Conservation (phyloP, 2,888 invertebrate genomes). For the Cephus sareptanus region DNA sequence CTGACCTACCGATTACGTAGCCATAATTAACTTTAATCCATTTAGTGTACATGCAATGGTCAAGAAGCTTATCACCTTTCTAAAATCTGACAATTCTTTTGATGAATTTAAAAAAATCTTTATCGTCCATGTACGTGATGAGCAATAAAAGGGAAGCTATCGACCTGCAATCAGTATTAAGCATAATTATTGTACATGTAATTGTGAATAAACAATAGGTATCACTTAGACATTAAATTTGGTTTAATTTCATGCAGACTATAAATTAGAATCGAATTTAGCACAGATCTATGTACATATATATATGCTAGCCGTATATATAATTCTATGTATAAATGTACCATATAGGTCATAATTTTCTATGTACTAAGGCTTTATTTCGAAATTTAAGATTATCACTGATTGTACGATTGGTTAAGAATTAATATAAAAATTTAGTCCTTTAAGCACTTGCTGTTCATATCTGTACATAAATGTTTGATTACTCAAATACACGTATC, state of each 20-base stretch:
- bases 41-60: not conserved
- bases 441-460: constrained; percentile 30
- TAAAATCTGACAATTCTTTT: not conserved
- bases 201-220: not conserved
- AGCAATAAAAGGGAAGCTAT: not conserved
- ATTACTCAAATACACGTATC: constrained; percentile 47
- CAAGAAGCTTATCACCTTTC: not conserved
- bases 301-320: constrained; percentile 3
- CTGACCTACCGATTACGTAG: not conserved
- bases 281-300: not conserved
- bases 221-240: not conserved
- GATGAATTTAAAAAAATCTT: not conserved
- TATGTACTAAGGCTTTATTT: constrained; percentile 11
- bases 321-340: constrained; percentile 51
- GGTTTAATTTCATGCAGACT: not conserved
- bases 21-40: not conserved
- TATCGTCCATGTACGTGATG: not conserved
- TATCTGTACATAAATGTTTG: constrained; percentile 40
- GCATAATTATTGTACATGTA: not conserved
- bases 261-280: not conserved
- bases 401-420: constrained; percentile 15
- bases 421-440: constrained; percentile 9
- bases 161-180: constrained; percentile 1
- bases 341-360: constrained; percentile 29
- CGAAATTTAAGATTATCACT: constrained; percentile 5